Percentiles rank a stretch among this genome's conserved stretches.
These are phyloP conservation scores for Anabacerthia variegaticeps DNA, from an alignment of 2,797 vertebrate species.

Conservation along the genomic window DNA sequence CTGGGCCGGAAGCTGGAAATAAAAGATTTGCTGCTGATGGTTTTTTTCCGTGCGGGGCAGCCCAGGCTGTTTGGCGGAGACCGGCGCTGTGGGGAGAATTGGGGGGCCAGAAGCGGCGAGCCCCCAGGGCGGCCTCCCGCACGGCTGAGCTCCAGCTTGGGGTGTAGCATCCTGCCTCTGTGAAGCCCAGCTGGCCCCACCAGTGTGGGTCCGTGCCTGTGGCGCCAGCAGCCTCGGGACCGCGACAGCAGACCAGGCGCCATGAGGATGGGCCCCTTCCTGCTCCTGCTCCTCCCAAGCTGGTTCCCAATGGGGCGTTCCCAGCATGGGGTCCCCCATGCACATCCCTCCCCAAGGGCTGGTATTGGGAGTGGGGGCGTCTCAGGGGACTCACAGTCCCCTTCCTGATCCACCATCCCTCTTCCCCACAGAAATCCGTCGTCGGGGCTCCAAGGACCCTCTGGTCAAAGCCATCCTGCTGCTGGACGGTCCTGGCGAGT, in stretches of 20 bases:
- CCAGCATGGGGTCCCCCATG: background rate
- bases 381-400: background rate
- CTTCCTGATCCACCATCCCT: background rate
- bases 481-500: slow-evolving; percentile 77
- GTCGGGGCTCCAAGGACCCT: slow-evolving; percentile 92
- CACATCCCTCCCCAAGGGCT: background rate
- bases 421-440: slow-evolving; percentile 84
- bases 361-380: background rate
- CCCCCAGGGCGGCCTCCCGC: background rate
- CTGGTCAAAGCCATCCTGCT: slow-evolving; percentile 88
- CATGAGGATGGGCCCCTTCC: background rate
- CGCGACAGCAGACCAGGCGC: background rate
- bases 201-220: fast-evolving
- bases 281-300: background rate
- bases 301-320: background rate
- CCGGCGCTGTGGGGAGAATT: background rate
- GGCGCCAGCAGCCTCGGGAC: background rate
- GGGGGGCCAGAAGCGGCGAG: background rate
- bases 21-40: slow-evolving; percentile 64
- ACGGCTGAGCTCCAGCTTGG: background rate
- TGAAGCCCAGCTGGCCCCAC: background rate
- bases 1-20: slow-evolving; percentile 65
- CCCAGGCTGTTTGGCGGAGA: background rate
- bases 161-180: background rate
- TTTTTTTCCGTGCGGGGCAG: background rate